A percentile compares a stretch with the other conserved stretches of the same genome.
These are phyloP conservation scores for Grapholita molesta DNA, from an alignment of 1,140 invertebrate species.

Conservation along the genomic window DNA sequence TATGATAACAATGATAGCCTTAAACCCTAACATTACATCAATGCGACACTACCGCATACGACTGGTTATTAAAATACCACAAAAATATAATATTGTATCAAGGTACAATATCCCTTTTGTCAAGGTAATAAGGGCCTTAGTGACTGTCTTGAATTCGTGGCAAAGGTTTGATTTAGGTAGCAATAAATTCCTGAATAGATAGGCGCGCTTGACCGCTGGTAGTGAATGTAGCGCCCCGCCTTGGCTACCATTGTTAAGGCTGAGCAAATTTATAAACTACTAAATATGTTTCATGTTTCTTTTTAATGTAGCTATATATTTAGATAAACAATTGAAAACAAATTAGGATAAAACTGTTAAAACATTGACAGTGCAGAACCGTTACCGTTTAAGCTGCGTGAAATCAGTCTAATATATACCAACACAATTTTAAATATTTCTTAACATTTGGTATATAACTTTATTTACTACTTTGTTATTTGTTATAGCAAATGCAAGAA, in stretches of 20 bases:
- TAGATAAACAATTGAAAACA: too few species aligned
- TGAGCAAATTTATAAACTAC: background rate
- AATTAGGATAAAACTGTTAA: too few species aligned
- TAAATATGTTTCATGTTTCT: too few species aligned
- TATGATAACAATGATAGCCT: background rate
- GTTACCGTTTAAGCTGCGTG: too few species aligned
- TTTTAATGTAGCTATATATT: too few species aligned
- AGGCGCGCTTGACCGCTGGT: background rate
- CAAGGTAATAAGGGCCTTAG: background rate
- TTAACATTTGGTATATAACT: too few species aligned
- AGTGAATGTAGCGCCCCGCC: constrained; percentile 8
- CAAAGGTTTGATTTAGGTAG: constrained; percentile 1
- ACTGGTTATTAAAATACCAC: background rate
- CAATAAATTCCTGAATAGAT: constrained; percentile 16
- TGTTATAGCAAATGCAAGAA: too few species aligned
- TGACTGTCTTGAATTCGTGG: background rate
- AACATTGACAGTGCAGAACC: too few species aligned
- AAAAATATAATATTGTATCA: background rate
- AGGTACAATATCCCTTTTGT: background rate
- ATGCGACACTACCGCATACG: constrained; percentile 14
- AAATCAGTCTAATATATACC: too few species aligned
- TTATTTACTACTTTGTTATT: too few species aligned
- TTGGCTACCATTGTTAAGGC: constrained; percentile 14
- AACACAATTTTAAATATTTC: too few species aligned
- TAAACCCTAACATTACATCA: constrained; percentile 8